These are phyloP conservation scores for Argynnis bischoffii DNA, from an alignment of 2,888 invertebrate genomes.

Conservation along the genomic window DNA sequence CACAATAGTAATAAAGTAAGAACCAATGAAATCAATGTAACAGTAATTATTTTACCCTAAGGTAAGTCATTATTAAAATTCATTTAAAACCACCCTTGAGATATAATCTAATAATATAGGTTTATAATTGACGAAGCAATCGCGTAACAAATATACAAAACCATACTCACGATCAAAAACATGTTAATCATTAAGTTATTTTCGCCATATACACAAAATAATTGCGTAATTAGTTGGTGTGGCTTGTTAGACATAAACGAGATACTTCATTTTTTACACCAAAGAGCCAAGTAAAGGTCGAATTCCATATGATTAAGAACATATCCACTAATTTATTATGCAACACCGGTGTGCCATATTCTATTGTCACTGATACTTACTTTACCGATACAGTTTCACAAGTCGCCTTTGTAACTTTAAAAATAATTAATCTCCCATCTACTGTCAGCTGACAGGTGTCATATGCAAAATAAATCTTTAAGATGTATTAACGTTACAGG, in stretches of 20 bases:
- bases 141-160: too few species aligned
- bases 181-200: too few species aligned
- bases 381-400: constrained; percentile 23
- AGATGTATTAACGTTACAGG: constrained; percentile 18
- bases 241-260: neutral
- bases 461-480: constrained; percentile 30
- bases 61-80: too few species aligned
- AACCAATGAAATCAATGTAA: too few species aligned
- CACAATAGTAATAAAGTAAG: too few species aligned
- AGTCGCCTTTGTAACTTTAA: constrained; percentile 27
- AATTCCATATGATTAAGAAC: neutral
- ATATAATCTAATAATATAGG: too few species aligned
- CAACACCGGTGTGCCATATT: neutral
- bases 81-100: too few species aligned
- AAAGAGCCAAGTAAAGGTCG: neutral
- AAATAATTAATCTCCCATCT: constrained; percentile 34
- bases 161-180: too few species aligned
- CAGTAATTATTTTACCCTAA: too few species aligned
- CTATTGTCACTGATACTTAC: constrained; percentile 24
- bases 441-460: constrained; percentile 29
- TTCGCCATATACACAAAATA: too few species aligned
- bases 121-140: too few species aligned
- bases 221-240: too few species aligned
- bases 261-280: neutral
- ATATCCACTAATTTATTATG: constrained; percentile 3